phyloP scores from a whole-genome alignment of 1,140 invertebrate genomes.

The Apis dorsata region DNA sequence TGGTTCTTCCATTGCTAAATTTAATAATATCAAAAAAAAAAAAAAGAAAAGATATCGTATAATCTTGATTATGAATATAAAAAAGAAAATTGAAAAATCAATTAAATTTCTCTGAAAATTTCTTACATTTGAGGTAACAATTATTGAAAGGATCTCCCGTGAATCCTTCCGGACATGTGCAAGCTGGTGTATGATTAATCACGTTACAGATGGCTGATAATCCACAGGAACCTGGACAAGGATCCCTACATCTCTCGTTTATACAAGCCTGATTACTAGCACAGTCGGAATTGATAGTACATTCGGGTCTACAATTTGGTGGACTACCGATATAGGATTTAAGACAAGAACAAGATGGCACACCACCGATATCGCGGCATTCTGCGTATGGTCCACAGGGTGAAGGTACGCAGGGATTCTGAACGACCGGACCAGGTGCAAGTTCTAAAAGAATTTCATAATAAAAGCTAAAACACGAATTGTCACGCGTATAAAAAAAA shows the following conservation, averaged over 20 bases:
- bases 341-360: constrained; percentile 83
- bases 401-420: constrained; percentile 80
- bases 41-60: not conserved
- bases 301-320: constrained; percentile 85
- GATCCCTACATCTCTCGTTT: constrained; percentile 82
- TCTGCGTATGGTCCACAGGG: constrained; percentile 80
- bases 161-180: constrained; percentile 81
- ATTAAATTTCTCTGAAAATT: constrained; percentile 78
- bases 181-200: constrained; percentile 82
- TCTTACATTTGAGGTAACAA: constrained; percentile 80
- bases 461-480: constrained; percentile 79
- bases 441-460: constrained; percentile 38
- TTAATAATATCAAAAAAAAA: not conserved
- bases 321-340: constrained; percentile 81
- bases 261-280: constrained; percentile 83
- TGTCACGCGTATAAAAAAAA: constrained; percentile 63
- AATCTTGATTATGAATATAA: not conserved
- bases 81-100: not conserved
- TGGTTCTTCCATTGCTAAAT: constrained; percentile 15
- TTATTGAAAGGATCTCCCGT: constrained; percentile 80
- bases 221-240: constrained; percentile 82
- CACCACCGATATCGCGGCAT: constrained; percentile 73
- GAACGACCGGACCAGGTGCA: constrained; percentile 27
- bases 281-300: constrained; percentile 86
- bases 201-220: constrained; percentile 81